Base-by-base conservation (phyloP, 2,113 vertebrate species). In the Recurvirostra avosetta region DNA sequence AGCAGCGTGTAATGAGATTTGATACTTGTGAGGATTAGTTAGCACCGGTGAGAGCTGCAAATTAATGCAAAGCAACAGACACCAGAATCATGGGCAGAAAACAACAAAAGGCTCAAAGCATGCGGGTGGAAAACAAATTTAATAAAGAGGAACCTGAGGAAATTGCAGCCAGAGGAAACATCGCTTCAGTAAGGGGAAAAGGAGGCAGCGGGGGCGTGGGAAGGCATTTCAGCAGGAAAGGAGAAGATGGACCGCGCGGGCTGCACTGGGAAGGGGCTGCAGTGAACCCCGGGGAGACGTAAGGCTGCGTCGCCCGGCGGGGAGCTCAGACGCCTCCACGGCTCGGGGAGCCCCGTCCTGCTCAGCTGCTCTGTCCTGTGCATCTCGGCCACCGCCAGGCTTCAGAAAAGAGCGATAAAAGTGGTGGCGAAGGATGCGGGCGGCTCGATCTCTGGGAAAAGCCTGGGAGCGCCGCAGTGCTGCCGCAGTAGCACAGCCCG, bases 371-470 rank as follows among this genome's bases (percentile, higher is more conserved):
- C 38, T 17, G 4, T 50, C 45, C 59, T 22, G 6, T 1, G 0
- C 43, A 11, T 19, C 62, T 8, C 30, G 29, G 29, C 45, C 9
- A 3, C 47, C 53, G 38, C 49, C 38, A 43, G 43, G 25, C 40
- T 53, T 36, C 53, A 32, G 58, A 22, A 12, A 21, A 36, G 19
- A 36, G 32, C 18, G 45, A 7, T 25, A 36, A 11, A 40, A 52
- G 6, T 3, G 3, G 3, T 34, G n/a, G 38, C 1, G 6, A 78
- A 53, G 30, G 25, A 62, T 2, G 6, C 9, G 1, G 8, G 14
- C 6, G 2, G 18, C 29, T 41, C 2, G 0, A 0, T 59, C 58
- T 43, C 18, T 0, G 1, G 13, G 25, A 50, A 43, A 78, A 81
- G 25, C n/a, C 18, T 77, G 41, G 5, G 32, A 52, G 20, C 15